phyloP scores from a whole-genome alignment of 1,140 invertebrate genomes.

The Orchesella cincta region DNA sequence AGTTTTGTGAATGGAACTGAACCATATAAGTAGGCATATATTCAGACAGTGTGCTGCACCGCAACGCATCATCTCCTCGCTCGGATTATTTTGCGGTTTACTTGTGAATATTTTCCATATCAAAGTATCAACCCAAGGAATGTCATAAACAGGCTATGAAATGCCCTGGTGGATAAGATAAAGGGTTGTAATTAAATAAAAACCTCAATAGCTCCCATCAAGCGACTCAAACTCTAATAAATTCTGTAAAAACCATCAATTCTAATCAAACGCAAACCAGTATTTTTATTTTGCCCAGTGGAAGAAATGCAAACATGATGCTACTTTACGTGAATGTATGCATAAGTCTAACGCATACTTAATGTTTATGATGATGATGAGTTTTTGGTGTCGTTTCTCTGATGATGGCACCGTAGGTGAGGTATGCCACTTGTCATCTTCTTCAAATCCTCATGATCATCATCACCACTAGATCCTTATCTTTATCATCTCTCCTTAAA shows the following conservation, averaged over 20 bases:
- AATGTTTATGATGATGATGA: too few relatives aligned
- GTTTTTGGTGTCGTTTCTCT: too few relatives aligned
- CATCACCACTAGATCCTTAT: background rate
- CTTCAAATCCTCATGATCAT: background rate
- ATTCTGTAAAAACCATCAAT: background rate
- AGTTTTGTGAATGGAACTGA: too few relatives aligned
- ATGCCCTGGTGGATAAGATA: background rate
- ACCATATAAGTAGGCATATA: too few relatives aligned
- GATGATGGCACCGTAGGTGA: background rate
- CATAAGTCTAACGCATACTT: too few relatives aligned
- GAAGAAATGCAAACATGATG: too few relatives aligned
- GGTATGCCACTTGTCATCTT: background rate
- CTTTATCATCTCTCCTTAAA: background rate
- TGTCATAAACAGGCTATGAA: constrained; percentile 8
- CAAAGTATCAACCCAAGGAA: background rate
- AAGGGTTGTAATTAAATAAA: constrained; percentile 2
- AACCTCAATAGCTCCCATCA: background rate
- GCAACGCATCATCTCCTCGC: too few relatives aligned
- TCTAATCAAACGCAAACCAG: background rate
- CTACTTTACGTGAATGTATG: too few relatives aligned
- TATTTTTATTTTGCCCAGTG: background rate
- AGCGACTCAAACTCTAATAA: background rate
- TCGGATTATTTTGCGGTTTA: too few relatives aligned
- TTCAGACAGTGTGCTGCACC: too few relatives aligned
- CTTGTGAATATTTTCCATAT: too few relatives aligned